Conservation (phyloP, 2,888 invertebrate species). For the Drosophila anomelani region DNA sequence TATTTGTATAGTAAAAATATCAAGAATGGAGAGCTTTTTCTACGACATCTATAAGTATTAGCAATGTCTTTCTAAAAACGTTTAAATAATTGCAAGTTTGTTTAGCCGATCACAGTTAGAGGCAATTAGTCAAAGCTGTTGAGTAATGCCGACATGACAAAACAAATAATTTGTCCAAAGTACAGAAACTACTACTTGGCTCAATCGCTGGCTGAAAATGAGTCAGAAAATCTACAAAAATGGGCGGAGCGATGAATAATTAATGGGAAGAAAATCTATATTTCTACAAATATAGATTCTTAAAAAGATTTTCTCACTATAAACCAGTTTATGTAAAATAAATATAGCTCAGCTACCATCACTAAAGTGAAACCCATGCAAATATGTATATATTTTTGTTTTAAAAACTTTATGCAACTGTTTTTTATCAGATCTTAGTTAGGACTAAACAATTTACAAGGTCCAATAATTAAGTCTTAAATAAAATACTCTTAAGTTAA, state of each 20-base stretch:
- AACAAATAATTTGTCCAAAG: slow-evolving; percentile 37
- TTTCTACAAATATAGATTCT: neutral
- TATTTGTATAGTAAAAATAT: too few relatives aligned
- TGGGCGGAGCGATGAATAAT: neutral
- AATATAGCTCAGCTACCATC: neutral
- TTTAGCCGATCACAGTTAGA: slow-evolving; percentile 13
- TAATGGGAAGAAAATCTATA: neutral
- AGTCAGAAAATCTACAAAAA: slow-evolving; percentile 1
- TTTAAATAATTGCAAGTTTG: slow-evolving; percentile 1
- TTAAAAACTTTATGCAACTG: slow-evolving; percentile 39
- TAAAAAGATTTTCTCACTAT: neutral
- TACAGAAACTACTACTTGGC: slow-evolving; percentile 22
- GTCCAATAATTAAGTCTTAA: slow-evolving; percentile 62
- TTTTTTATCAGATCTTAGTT: slow-evolving; percentile 28
- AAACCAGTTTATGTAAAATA: neutral
- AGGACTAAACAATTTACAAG: slow-evolving; percentile 61
- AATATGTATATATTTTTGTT: slow-evolving; percentile 2
- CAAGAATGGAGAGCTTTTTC: neutral
- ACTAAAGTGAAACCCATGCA: slow-evolving; percentile 20
- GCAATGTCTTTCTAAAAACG: neutral
- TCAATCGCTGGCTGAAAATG: slow-evolving; percentile 1
- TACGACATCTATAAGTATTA: neutral
- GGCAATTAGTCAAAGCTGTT: slow-evolving; percentile 34
- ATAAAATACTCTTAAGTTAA: slow-evolving; percentile 28
- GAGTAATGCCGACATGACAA: slow-evolving; percentile 44